Evolutionary conservation across 2,888 invertebrate species (phyloP), one percentile per base, ranked within the genome.

Genomic region (Cephonodes hylas): DNA sequence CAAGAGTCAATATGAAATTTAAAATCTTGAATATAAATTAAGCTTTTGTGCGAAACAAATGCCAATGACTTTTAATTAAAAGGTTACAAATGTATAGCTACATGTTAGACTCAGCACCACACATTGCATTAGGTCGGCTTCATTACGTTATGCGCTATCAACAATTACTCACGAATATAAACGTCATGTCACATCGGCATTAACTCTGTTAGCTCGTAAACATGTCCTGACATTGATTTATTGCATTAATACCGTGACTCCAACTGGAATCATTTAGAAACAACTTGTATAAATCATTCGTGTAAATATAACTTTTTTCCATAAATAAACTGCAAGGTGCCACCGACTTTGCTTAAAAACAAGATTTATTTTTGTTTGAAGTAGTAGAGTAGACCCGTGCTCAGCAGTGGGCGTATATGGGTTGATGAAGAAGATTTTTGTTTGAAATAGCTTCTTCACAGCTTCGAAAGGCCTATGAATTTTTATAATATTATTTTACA

Each of bases 161-260:
- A 89, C 91, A 86, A 90, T 89, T 89, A 89, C 86, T 90, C 89
- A 91, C 83, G 86, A 88, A 88, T 89, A 90, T 89, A 89, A 89
- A 85, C 89, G 89, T 89, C 90, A 90, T 86, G 90, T 90, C 89
- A 86, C 81, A 81, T 74, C 80, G 88, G 88, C 86, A 90, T 89
- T 90, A 90, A 91, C 89, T 90, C 89, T 88, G 90, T 89, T 89
- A 90, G 89, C 89, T 89, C 89, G 89, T 91, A 91, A 90, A 91
- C 89, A 91, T 88, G 86, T 84, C 85, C 81, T 83, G 88, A 88
- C 90, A 85, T 86, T 90, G 89, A 91, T 91, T 90, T 87, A 90
- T 89, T 75, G 80, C 79, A 85, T 89, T 91, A 89, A 89, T 90
- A 87, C 85, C 85, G 72, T 79, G 80, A 84, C 82, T 79, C 81